phyloP scores from a whole-genome alignment of 1,140 invertebrate species.

The Calephelis nemesis region DNA sequence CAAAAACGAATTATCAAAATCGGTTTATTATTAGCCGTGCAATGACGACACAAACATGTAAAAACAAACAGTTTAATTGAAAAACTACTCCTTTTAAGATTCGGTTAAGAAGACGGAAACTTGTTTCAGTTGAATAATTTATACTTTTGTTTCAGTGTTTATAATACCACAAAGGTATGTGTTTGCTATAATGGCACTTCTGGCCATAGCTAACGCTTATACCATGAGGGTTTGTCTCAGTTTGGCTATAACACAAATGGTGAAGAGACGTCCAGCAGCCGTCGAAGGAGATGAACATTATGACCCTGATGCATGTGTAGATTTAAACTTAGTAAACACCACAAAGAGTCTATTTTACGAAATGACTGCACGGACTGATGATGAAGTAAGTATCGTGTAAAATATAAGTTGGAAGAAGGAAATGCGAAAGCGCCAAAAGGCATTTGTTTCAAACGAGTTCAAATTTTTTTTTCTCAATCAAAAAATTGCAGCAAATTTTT shows the following conservation, averaged over 20 bases:
- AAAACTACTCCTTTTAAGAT: too few species aligned
- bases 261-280: slow-evolving; percentile 39
- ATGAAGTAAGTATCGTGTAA: slow-evolving; percentile 33
- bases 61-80: too few species aligned
- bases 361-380: slow-evolving; percentile 31
- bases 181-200: slow-evolving; percentile 82
- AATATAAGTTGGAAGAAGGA: too few species aligned
- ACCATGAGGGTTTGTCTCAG: slow-evolving; percentile 86
- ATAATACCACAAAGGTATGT: slow-evolving; percentile 75
- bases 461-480: too few species aligned
- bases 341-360: slow-evolving; percentile 32
- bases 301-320: slow-evolving; percentile 56
- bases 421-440: too few species aligned
- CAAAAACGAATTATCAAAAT: too few species aligned
- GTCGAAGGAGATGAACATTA: slow-evolving; percentile 50
- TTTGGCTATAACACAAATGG: slow-evolving; percentile 88
- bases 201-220: slow-evolving; percentile 83
- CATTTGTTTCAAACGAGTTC: too few species aligned
- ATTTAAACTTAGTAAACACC: slow-evolving; percentile 37
- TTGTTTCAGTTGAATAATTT: too few species aligned
- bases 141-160: slow-evolving; percentile 51
- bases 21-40: too few species aligned
- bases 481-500: too few species aligned
- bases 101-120: too few species aligned
- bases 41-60: too few species aligned